Base-by-base conservation (phyloP, 2,797 vertebrate species). In the Danio tinwini region DNA sequence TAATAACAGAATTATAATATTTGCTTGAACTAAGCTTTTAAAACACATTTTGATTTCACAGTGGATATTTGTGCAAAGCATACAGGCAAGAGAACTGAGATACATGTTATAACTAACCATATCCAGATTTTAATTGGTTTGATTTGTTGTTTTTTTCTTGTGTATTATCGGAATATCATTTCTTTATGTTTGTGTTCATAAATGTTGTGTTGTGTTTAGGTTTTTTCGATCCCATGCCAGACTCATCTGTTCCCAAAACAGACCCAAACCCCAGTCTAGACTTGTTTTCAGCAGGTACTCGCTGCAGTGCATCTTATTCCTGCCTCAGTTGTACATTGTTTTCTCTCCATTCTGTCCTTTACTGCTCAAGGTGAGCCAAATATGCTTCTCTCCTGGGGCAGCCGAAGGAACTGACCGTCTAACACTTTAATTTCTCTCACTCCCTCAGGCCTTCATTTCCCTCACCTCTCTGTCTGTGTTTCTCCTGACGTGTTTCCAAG, bases 241-340 rank as follows among this genome's bases (percentile, higher is more conserved):
- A 95, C 80, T 85, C 89, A 37, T 94, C 95, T 82, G 91, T 88
- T 86, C 85, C 94, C 86, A 91, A 91, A 87, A 91, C 92, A 83
- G 96, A 96, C 49, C 89, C 90, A 81, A 85, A 94, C 84, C 93
- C 95, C 92, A 94, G 94, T 91, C 95, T 94, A 94, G 97, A 97
- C 91, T 92, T 98, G 92, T 98, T 99, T 92, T 94, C 95, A 90
- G 94, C 97, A 98, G 97, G 97, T 98, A 98, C 93, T 90, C 81
- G 13, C 44, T 59, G 12, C 16, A 44, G 44, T 56, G 45, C 68
- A 49, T 58, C n/a, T 19, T 16, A 40, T 29, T 67, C 50, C 14
- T 45, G 5, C 7, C 29, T 65, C 5, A 5, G 64, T 58, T 47
- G 42, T 17, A 82, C 70, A 76, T 86, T 85, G 82, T 79, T 84